Evolutionary conservation across 2,888 invertebrate genomes (phyloP), one percentile per base, ranked within the genome.

Genomic region (Hydroisotoma schaefferi): DNA sequence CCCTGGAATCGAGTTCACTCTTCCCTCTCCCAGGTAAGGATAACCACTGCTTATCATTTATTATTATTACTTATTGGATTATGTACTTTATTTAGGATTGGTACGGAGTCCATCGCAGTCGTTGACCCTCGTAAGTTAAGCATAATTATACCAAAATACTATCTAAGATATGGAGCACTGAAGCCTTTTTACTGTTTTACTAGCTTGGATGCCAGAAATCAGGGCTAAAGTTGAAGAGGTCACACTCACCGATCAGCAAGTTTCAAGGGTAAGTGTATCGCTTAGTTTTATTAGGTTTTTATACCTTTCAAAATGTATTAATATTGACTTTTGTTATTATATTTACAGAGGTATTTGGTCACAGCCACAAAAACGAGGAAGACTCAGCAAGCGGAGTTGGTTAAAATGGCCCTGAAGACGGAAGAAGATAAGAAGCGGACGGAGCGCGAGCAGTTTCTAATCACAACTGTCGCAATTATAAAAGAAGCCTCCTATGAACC

Each of bases 141-240:
- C 6, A 5, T 29, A n/a, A n/a, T 49, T 49, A 43, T 20, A 20
- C 12, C 18, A 15, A 10, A 6, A 33, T 33, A 15, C 33, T 33
- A 33, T 6, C 6, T 33, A 33, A 10, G 15, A 33, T 33, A 33
- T 33, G 6, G 6, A 33, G 6, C 15, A 10, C 33, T 33, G 15
- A 33, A 33, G 15, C 15, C 6, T 18, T 40, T 5, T 15, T 15
- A 27, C 12, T 27, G 5, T 23, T 29, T 28, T 57, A 48, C 5
- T 22, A 64, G 64, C 99, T 0, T 99, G 99, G 99, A 91, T 92
- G 82, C 93, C 98, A 1, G 90, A 94, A 75, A 92, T 94, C 59
- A 97, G 97, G 78, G 94, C 94, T 22, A 98, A 98, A 79, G 95
- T 99, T 59, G 95, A 99, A 83, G 98, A 99, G 80, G 94, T 99